Evolutionary conservation across 2,797 vertebrate species (phyloP).

Genomic region (Bradypus variegatus): DNA sequence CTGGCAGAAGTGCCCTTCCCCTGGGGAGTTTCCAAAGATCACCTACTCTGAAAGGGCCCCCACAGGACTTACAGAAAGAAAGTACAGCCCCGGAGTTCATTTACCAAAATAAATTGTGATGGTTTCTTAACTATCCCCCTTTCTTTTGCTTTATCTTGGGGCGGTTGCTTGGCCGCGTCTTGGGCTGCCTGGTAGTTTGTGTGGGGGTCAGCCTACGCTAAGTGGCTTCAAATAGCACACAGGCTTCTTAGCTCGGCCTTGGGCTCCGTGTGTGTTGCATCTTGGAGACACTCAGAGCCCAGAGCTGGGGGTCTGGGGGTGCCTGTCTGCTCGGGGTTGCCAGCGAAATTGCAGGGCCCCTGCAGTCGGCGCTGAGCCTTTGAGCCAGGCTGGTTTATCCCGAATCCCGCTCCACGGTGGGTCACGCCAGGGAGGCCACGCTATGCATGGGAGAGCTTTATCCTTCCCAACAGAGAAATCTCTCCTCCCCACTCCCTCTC

Average conservation of each 20-base stretch:
- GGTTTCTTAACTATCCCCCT: neutral
- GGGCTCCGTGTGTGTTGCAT: neutral
- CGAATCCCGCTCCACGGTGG: neutral
- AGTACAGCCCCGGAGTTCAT: neutral
- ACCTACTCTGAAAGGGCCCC: neutral
- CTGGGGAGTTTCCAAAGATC: neutral
- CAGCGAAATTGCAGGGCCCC: too few species aligned
- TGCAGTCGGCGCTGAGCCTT: neutral
- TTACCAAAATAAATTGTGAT: neutral
- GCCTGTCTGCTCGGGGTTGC: too few species aligned
- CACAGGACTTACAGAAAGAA: neutral
- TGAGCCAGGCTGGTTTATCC: neutral
- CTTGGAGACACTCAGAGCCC: neutral
- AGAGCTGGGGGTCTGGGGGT: too few species aligned
- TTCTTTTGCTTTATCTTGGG: neutral
- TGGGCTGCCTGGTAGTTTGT: slow-evolving; percentile 14
- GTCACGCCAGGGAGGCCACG: neutral
- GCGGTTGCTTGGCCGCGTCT: neutral
- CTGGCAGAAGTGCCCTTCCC: neutral
- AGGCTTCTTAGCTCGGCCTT: neutral
- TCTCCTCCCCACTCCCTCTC: neutral
- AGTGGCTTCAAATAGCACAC: neutral
- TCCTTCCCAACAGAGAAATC: neutral
- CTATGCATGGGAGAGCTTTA: neutral
- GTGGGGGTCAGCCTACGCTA: neutral